phyloP scores from a whole-genome alignment of 2,113 vertebrate species.

The Perccottus glenii region DNA sequence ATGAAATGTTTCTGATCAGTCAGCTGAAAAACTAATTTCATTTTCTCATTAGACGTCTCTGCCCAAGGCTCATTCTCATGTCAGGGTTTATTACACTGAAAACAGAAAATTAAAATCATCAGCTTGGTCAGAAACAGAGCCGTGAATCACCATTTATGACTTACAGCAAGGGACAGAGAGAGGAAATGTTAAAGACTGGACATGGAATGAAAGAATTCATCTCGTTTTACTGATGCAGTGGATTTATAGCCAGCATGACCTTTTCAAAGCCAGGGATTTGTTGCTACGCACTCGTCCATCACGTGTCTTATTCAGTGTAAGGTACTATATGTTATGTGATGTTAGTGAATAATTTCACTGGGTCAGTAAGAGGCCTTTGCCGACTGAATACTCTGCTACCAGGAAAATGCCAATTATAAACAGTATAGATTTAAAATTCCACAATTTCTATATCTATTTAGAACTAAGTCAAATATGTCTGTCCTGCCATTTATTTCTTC shows the following conservation, averaged over 20 bases:
- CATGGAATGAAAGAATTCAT: conserved; percentile 73
- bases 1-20: conserved; percentile 99
- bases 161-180: conserved; percentile 28
- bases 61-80: conserved; percentile 91
- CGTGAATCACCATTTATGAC: conserved; percentile 77
- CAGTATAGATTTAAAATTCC: neutral
- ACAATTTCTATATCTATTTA: too few relatives aligned
- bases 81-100: conserved; percentile 98
- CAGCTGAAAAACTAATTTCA: conserved; percentile 99
- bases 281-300: conserved; percentile 71
- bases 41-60: conserved; percentile 95
- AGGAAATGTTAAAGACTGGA: conserved; percentile 68
- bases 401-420: neutral
- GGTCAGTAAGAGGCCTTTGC: conserved; percentile 7
- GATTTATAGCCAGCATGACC: conserved; percentile 78
- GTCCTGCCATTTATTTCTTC: too few relatives aligned
- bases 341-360: conserved; percentile 34
- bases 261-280: conserved; percentile 75
- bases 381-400: neutral
- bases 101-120: conserved; percentile 97
- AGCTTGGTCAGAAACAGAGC: conserved; percentile 83
- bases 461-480: too few relatives aligned
- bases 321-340: conserved; percentile 35
- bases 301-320: conserved; percentile 54
- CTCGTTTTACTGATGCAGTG: conserved; percentile 71